Conservation (phyloP, 2,797 vertebrate species). For the Sebastes taczanowskii region DNA sequence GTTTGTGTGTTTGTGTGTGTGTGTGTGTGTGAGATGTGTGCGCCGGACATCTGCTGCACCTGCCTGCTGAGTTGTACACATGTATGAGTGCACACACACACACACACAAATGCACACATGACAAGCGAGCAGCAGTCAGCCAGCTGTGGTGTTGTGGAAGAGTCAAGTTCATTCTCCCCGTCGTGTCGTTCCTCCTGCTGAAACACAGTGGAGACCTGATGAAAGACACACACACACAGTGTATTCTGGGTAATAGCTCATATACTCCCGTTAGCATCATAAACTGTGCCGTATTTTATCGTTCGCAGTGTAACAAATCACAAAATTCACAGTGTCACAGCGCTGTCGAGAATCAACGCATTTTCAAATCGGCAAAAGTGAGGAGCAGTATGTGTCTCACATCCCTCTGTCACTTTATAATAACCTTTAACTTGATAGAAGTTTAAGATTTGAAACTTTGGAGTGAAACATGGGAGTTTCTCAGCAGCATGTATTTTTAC, state of each 20-base stretch:
- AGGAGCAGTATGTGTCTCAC: constrained; percentile 3
- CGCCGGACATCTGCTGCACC: constrained; percentile 75
- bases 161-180: constrained; percentile 60
- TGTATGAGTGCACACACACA: constrained; percentile 6
- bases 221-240: constrained; percentile 13
- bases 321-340: constrained; percentile 5
- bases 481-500: neutral
- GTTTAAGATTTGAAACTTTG: neutral
- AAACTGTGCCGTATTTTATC: neutral
- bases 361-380: constrained; percentile 14
- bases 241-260: constrained; percentile 37
- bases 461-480: neutral
- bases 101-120: constrained; percentile 4
- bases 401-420: constrained; percentile 1
- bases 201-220: constrained; percentile 39
- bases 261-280: neutral
- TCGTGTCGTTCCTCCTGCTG: constrained; percentile 49
- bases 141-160: constrained; percentile 66
- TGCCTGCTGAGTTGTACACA: constrained; percentile 64
- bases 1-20: neutral
- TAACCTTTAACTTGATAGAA: neutral
- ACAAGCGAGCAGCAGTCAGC: constrained; percentile 47
- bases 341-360: neutral
- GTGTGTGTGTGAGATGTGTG: constrained; percentile 23
- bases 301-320: constrained; percentile 1